Evolutionary conservation across 2,113 vertebrate genomes (phyloP).

Genomic region (Gallinago paraguaiae): DNA sequence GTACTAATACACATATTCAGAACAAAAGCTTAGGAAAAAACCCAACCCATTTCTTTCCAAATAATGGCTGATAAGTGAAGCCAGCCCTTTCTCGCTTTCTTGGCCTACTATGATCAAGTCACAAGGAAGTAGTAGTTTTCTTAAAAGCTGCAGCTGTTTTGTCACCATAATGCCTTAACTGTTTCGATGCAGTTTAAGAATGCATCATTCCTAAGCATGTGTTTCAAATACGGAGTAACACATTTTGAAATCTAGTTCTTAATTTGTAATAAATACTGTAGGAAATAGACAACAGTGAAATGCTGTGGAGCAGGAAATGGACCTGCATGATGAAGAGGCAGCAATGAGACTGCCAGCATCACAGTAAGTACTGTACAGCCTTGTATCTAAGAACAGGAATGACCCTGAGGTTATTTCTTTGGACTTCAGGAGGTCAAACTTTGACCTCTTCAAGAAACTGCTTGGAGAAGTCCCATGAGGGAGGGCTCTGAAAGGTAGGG

Average conservation of each 20-base stretch:
- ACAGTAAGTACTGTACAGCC: background rate
- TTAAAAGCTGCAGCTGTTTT: background rate
- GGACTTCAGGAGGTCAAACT: too few species aligned
- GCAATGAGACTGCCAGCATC: background rate
- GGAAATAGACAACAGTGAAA: background rate
- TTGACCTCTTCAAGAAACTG: too few species aligned
- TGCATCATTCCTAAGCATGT: background rate
- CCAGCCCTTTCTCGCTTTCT: fast-evolving
- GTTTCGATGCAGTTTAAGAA: background rate
- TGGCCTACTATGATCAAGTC: background rate
- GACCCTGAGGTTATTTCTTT: background rate
- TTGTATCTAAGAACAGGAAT: background rate
- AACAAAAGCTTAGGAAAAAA: background rate
- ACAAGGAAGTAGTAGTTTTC: background rate
- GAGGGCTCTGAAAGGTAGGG: too few species aligned
- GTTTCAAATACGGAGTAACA: background rate
- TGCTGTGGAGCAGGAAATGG: background rate
- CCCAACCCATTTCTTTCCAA: background rate
- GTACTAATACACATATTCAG: background rate
- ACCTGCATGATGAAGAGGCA: background rate
- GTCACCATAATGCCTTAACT: background rate
- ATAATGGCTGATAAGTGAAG: background rate
- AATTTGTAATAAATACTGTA: background rate
- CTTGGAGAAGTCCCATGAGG: too few species aligned
- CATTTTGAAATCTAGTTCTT: background rate